Evolutionary conservation across 2,888 invertebrate species (phyloP).

Genomic region (Marronus borbonicus): DNA sequence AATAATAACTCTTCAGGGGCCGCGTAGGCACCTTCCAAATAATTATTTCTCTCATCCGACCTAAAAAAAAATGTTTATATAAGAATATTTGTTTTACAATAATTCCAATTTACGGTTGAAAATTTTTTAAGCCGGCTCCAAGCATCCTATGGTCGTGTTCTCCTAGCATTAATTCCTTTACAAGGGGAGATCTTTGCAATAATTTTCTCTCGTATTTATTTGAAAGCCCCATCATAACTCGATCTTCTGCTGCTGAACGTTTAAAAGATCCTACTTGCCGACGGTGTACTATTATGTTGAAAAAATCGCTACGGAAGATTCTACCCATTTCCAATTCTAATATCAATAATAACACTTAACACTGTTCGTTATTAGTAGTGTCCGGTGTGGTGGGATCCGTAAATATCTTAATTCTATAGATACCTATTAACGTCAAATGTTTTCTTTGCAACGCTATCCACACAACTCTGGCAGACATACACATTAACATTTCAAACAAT

Average conservation of each 20-base stretch:
- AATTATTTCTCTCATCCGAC: conserved; percentile 70
- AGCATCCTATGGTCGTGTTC: conserved; percentile 76
- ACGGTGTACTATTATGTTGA: conserved; percentile 73
- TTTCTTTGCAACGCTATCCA: conserved; percentile 78
- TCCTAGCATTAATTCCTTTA: conserved; percentile 75
- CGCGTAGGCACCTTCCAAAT: conserved; percentile 73
- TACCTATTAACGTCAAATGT: conserved; percentile 76
- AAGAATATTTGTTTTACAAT: not conserved
- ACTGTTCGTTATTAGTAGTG: not conserved
- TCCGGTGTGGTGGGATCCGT: too few species aligned
- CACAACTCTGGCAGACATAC: conserved; percentile 75
- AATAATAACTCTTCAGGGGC: conserved; percentile 73
- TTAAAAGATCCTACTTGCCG: conserved; percentile 66
- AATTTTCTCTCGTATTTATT: conserved; percentile 74
- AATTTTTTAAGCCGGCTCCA: conserved; percentile 71
- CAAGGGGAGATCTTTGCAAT: conserved; percentile 74
- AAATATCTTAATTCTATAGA: conserved; percentile 32
- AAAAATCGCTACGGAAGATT: conserved; percentile 75
- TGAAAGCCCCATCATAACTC: conserved; percentile 73
- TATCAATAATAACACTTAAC: conserved; percentile 65
- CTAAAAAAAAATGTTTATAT: conserved; percentile 56
- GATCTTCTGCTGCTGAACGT: conserved; percentile 68
- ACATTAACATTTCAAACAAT: conserved; percentile 75
- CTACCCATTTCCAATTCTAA: conserved; percentile 77
- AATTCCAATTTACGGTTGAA: conserved; percentile 61